Base-by-base conservation (phyloP, 2,113 vertebrate species). In the Etheostoma cragini region DNA sequence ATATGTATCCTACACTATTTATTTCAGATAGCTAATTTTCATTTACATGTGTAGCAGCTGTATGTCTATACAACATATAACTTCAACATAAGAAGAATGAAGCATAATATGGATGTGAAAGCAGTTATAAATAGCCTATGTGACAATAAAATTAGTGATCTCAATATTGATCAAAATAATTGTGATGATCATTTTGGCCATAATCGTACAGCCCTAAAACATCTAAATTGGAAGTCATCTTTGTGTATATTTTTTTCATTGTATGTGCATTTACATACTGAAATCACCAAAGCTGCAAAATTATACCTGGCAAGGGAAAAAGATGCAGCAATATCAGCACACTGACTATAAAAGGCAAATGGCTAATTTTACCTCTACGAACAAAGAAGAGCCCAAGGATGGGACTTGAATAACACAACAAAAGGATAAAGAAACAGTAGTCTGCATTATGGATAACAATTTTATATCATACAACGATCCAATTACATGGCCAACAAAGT, bases 401-500 rank as follows among this genome's bases (percentile, higher is more conserved):
- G 3, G 33, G 8, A 11, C 33, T 1, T 72, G 57, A 68, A 69
- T 78, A 54, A 56, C 47, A 0, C 50, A 47, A 81, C 53, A 63
- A 60, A 86, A 69, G 46, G 19, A 15, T 0, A 1, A 46, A 72
- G 35, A 60, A 81, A 15, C 15, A 24, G 53, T 12, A 49, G 70
- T 11, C 17, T 21, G 49, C 35, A 64, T 38, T 52, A 57, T 17
- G 30, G 62, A 42, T 53, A 58, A 72, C 54, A 42, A 12, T 76
- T 70, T 83, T 47, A 22, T 46, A 71, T 77, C 35, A 49, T 47
- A 8, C 74, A 71, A 19, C n/a, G 30, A n/a, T 66, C 58, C 66
- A 86, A 74, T 82, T 70, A 65, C 26, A 76, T 30, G 6, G 61
- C 49, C 66, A 50, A 49, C 49, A 77, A 67, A 71, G 63, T 77